Evolutionary conservation across 1,140 invertebrate species (phyloP), one percentile per base, ranked within the genome.

Genomic region (Mizuhopecten yessoensis): DNA sequence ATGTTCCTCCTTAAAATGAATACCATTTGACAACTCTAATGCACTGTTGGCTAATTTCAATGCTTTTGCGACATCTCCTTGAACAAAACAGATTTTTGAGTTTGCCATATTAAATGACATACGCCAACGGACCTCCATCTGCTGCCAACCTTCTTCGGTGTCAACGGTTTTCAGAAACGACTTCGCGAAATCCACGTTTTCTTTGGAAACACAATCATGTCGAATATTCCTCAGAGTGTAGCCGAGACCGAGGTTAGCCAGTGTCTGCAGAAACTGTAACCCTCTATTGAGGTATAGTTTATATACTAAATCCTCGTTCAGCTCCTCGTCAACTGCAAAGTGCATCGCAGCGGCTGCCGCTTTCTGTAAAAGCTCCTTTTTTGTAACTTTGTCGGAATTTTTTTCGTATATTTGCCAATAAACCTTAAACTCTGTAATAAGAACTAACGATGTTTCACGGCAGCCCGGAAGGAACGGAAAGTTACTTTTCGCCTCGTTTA

Each of bases 281-380:
- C 57, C 57, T 29, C 57, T n/a, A n/a, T 75, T 75, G 5, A 75
- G 1, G 11, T 75, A 75, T 0, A 75, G 57, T 75, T 75, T 75
- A 29, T 75, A 75, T 5, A 11, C 23, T 11, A 75, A 29, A 75
- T 75, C 57, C n/a, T 75, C 57, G 57, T 75, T 75, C 57, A 75
- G 57, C n/a, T 75, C 57, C 11, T 75, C 57, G n/a, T 75, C 57
- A n/a, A 75, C 57, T 0, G 57, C 57, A n/a, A 75, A 75, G n/a
- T 75, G 57, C 57, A 75, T 75, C n/a, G 57, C 57, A 3, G 57
- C 57, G 5, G 57, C 57, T 5, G 57, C 57, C 5, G 23, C 23
- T 75, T 75, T 75, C 57, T 75, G 57, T 29, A 75, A 75, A 75
- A 75, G 57, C 23, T 75, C 57, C n/a, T 75, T 75, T 75, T 75